Evolutionary conservation across 2,888 invertebrate genomes (phyloP).

Genomic region (Graphium colonna): DNA sequence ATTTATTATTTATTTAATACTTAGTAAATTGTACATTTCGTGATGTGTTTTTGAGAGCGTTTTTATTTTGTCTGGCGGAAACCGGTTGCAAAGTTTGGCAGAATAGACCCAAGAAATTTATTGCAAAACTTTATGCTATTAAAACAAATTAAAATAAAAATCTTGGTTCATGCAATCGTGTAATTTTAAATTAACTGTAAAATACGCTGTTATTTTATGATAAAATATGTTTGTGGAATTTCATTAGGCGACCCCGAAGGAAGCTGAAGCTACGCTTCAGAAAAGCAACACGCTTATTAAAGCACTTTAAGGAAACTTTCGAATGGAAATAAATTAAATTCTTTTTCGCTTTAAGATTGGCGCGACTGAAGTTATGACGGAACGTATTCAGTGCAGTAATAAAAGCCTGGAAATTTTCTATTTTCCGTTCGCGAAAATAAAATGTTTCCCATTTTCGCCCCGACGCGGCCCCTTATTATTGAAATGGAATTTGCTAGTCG

Average conservation of each 20-base stretch:
- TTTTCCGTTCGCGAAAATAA: neutral
- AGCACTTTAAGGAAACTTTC: neutral
- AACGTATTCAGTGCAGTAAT: constrained; percentile 3
- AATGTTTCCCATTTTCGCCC: neutral
- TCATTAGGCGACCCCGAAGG: neutral
- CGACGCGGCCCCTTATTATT: neutral
- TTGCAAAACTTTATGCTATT: no score
- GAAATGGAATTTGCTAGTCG: neutral
- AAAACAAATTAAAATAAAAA: neutral
- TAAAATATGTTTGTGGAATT: neutral
- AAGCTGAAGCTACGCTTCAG: neutral
- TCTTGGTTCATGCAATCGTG: no score
- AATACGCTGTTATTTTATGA: no score
- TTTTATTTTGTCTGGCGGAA: no score
- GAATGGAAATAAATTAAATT: constrained; percentile 12
- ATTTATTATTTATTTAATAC: no score
- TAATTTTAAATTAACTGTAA: neutral
- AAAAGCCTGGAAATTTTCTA: constrained; percentile 4
- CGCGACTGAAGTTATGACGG: neutral
- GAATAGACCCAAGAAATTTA: no score
- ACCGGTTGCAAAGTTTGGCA: no score
- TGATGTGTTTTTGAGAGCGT: no score
- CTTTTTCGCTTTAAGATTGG: constrained; percentile 2
- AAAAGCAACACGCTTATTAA: neutral
- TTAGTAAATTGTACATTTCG: no score